phyloP scores from a whole-genome alignment of 2,888 invertebrate species.

The Ophion slaviceki region DNA sequence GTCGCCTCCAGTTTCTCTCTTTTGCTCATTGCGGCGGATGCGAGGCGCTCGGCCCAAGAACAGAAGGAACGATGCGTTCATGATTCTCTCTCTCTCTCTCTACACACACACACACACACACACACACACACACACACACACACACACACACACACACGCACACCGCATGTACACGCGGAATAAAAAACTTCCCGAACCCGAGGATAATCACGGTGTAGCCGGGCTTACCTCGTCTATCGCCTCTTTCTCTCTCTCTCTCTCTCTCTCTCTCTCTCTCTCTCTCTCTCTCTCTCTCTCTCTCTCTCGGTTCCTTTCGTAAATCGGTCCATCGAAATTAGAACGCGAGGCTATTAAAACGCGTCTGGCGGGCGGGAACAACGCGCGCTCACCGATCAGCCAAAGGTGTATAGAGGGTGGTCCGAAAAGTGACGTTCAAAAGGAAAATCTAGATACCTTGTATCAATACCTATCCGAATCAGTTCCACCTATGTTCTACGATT shows the following conservation, averaged over 20 bases:
- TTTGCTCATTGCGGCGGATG: constrained; percentile 13
- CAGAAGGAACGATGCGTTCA: constrained; percentile 23
- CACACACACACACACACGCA: too few relatives aligned
- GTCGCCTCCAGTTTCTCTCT: constrained; percentile 51
- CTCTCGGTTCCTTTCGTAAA: constrained; percentile 47
- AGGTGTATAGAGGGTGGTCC: background rate
- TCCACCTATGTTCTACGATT: too few relatives aligned
- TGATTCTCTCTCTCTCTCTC: constrained; percentile 21
- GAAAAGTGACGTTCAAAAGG: too few relatives aligned
- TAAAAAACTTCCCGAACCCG: constrained; percentile 60
- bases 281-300: background rate
- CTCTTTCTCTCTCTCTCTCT: too few relatives aligned
- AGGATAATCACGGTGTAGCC: constrained; percentile 62
- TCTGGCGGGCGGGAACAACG: constrained; percentile 39
- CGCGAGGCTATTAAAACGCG: constrained; percentile 61
- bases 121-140: too few relatives aligned
- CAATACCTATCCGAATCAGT: too few relatives aligned
- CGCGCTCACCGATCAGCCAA: constrained; percentile 27
- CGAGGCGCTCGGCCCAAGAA: constrained; percentile 8
- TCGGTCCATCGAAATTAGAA: constrained; percentile 65
- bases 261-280: background rate
- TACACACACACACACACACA: background rate
- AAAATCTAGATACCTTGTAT: too few relatives aligned
- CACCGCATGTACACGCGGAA: constrained; percentile 19
- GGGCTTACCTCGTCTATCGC: constrained; percentile 37